phyloP scores from a whole-genome alignment of 2,113 vertebrate species.

The Scatophagus argus region DNA sequence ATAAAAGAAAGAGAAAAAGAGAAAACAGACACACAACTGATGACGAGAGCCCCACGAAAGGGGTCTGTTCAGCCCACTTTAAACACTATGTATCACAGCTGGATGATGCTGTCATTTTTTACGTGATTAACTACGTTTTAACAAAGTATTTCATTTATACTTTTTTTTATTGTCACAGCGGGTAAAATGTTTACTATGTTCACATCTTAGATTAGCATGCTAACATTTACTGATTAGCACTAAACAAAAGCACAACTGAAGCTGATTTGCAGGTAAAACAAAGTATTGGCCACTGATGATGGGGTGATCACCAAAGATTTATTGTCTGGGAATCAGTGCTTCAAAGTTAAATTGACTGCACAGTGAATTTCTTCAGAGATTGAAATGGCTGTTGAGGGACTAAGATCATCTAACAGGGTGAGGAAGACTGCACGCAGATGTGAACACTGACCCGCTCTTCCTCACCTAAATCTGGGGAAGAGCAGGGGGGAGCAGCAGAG shows the following conservation, averaged over 20 bases:
- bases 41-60: not conserved
- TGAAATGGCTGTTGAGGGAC: slow-evolving; percentile 50
- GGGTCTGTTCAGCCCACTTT: not conserved
- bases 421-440: slow-evolving; percentile 68
- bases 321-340: no score
- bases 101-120: not conserved
- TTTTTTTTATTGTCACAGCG: no score
- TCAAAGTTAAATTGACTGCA: no score
- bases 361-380: slow-evolving; percentile 32
- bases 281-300: no score
- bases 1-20: slow-evolving; percentile 27
- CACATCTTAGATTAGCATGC: not conserved
- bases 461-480: slow-evolving; percentile 62
- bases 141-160: not conserved
- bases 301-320: no score
- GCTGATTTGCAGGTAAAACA: no score
- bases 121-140: no score
- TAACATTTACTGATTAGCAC: no score
- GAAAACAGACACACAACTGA: not conserved
- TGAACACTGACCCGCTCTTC: slow-evolving; percentile 71
- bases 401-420: slow-evolving; percentile 31
- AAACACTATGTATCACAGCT: not conserved
- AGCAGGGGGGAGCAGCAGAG: slow-evolving; percentile 65
- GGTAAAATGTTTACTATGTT: not conserved
- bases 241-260: no score